Percentiles rank a stretch among this genome's conserved stretches.
Conservation (phyloP, 2,888 invertebrate genomes). For the Steromphala cineraria region DNA sequence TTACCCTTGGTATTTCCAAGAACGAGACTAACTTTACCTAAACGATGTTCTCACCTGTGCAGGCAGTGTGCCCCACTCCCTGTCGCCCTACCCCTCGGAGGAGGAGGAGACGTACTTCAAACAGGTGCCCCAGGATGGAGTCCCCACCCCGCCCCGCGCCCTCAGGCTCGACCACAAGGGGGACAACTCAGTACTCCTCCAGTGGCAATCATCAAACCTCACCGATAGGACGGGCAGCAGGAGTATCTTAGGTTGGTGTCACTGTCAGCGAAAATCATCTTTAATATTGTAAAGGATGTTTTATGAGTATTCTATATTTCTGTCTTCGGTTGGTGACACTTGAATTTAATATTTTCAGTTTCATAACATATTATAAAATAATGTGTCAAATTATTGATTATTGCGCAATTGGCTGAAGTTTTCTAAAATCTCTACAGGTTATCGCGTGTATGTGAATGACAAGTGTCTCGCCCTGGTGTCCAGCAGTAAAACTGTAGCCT, state of each 20-base stretch:
- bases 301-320: too few species aligned
- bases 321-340: too few species aligned
- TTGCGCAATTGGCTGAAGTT: too few species aligned
- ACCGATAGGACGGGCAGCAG: slow-evolving; percentile 52
- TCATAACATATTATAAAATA: too few species aligned
- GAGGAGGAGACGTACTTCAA: slow-evolving; percentile 62
- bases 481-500: slow-evolving; percentile 57
- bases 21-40: too few species aligned
- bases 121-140: slow-evolving; percentile 61
- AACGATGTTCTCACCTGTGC: slow-evolving; percentile 2
- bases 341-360: too few species aligned
- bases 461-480: slow-evolving; percentile 65
- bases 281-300: neutral
- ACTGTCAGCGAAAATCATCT: neutral
- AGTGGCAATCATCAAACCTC: slow-evolving; percentile 65
- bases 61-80: slow-evolving; percentile 65
- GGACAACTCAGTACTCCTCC: slow-evolving; percentile 55
- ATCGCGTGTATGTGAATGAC: slow-evolving; percentile 70
- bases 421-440: slow-evolving; percentile 51
- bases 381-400: too few species aligned
- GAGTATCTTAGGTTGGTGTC: slow-evolving; percentile 59
- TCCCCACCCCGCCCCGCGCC: slow-evolving; percentile 68
- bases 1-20: too few species aligned
- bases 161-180: slow-evolving; percentile 58
- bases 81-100: slow-evolving; percentile 68